Base-by-base conservation (phyloP, 2,797 vertebrate genomes). In the Remorina albescens region DNA sequence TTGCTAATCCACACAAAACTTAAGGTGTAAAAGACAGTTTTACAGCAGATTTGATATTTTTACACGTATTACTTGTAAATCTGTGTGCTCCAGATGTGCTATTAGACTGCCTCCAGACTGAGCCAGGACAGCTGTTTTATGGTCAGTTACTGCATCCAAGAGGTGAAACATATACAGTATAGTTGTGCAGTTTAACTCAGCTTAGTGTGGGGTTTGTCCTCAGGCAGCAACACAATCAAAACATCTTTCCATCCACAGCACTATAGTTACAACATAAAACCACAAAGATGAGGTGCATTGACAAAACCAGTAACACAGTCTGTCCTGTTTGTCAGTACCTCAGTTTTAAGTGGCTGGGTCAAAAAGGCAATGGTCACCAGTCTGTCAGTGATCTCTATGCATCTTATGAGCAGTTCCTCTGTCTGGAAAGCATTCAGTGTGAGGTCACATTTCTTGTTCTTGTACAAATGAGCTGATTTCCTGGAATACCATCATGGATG, bases 341-440 rank as follows among this genome's bases (percentile, higher is more conserved):
- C 65, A 8, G 76, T 88, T 87, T 91, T 75, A 89, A 92, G 80
- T 77, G 82, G 69, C 88, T 84, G 74, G 85, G 84, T 91, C 78
- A 67, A 86, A 77, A 93, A 94, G 92, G 94, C 91, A 90, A 82
- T 74, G 76, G 76, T 86, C 71, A 80, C 82, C 80, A 58, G 68
- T 86, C 74, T 86, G 81, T 67, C 60, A 16, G 2, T 51, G 59
- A 59, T 80, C 81, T 74, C 49, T 71, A 74, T 73, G 59, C 70
- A 49, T 82, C 71, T 67, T 16, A 72, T 46, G 50, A 58, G 80
- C 76, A 83, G 81, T 84, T 74, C 64, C 36, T 67, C 23, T 59
- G 23, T 72, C 59, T n/a, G 34, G 76, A 81, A 77, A 80, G 50
- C 78, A 74, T 71, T 44, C 54, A 23, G 21, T 36, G 51, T 10